Evolutionary conservation across 2,888 invertebrate species (phyloP), one percentile per base, ranked within the genome.

Genomic region (Pristionchus maxplancki): DNA sequence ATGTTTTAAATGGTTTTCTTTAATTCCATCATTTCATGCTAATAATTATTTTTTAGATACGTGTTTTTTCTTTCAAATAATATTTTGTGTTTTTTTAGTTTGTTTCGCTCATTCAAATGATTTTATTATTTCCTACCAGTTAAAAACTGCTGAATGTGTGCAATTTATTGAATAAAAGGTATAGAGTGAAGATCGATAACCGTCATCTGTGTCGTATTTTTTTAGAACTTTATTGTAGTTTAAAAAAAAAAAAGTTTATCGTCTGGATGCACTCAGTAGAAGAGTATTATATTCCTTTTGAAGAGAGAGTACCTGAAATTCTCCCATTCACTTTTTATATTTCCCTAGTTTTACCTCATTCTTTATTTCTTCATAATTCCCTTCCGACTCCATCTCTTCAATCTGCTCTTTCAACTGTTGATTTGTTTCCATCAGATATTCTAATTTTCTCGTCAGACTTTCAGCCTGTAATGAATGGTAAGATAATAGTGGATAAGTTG

Each of bases 331-430:
- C n/a, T n/a, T n/a, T n/a, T n/a, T n/a, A n/a, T n/a, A n/a, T n/a
- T n/a, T n/a, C n/a, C n/a, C n/a, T 50, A 48, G 1, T 44, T 50
- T 83, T 50, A 93, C 93, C 86, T 92, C 88, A n/a, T 90, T 78
- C 88, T 93, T 93, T 1, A 90, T 83, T 13, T 83, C 40, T 48
- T 91, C 89, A 67, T 90, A 93, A 81, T 93, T 90, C 37, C 88
- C 88, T 81, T 92, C 91, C n/a, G 89, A 89, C 34, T 89, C 89
- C 71, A 89, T 89, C 34, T 90, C 85, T 8, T 84, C 89, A 31
- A 89, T 34, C 28, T 90, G 89, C 62, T 89, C 44, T 17, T 15
- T 89, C 74, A 90, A 88, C 4, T 85, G 88, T 24, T 90, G 88
- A 48, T 89, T 88, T 40, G 90, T 89, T 58, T 90, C 90, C 48